These are phyloP conservation scores for Xanthorhoe designata DNA, from an alignment of 2,888 invertebrate genomes.

Conservation along the genomic window DNA sequence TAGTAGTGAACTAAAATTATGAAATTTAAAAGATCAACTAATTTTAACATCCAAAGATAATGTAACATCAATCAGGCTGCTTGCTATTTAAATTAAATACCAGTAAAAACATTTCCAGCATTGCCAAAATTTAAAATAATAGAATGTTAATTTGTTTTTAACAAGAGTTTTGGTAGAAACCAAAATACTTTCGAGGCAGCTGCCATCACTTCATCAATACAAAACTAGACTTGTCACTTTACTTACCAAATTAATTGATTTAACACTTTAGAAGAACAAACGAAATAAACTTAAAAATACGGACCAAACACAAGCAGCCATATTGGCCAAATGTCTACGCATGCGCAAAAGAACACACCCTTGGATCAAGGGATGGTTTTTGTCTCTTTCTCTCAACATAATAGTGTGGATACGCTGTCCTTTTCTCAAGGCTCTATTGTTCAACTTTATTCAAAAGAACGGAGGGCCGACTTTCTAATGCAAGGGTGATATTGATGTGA, in stretches of 20 bases:
- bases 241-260: slow-evolving; percentile 13
- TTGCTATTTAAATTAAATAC: background rate
- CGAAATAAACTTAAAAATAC: slow-evolving; percentile 47
- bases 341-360: slow-evolving; percentile 66
- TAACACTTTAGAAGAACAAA: slow-evolving; percentile 2
- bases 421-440: slow-evolving; percentile 62
- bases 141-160: too few relatives aligned
- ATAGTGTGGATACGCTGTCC: slow-evolving; percentile 44
- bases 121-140: too few relatives aligned
- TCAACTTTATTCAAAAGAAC: slow-evolving; percentile 64
- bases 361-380: slow-evolving; percentile 64
- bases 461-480: slow-evolving; percentile 68
- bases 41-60: background rate
- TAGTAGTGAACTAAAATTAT: slow-evolving; percentile 3
- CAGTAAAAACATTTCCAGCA: too few relatives aligned
- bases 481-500: slow-evolving; percentile 57
- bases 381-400: slow-evolving; percentile 53
- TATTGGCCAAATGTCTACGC: slow-evolving; percentile 72
- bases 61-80: background rate
- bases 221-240: background rate
- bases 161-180: too few relatives aligned
- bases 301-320: slow-evolving; percentile 72
- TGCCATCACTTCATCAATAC: background rate
- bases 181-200: background rate
- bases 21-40: background rate